Percentiles rank a stretch among this genome's conserved stretches.
Conservation (phyloP, 2,888 invertebrate species). For the Cerastis rubricosa region DNA sequence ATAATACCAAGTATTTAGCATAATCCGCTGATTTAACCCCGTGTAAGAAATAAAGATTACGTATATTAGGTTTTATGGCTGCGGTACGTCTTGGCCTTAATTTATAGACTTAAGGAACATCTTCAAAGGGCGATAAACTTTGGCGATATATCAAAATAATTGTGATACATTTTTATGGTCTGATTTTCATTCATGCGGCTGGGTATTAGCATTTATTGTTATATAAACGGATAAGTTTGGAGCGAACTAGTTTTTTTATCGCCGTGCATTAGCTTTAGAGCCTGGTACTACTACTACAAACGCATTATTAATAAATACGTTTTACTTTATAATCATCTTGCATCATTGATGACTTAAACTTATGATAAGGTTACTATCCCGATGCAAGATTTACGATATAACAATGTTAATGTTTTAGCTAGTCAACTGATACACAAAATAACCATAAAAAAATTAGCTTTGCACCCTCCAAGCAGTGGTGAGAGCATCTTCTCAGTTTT, state of each 20-base stretch:
- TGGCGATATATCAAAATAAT: conserved; percentile 63
- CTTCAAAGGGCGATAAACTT: conserved; percentile 68
- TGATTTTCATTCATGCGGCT: conserved; percentile 58
- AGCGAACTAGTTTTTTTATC: neutral
- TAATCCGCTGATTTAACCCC: conserved; percentile 82
- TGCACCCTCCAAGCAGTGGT: conserved; percentile 69
- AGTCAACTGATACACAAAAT: conserved; percentile 60
- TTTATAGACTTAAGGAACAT: conserved; percentile 70
- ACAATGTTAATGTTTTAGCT: conserved; percentile 1
- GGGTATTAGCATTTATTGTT: conserved; percentile 57
- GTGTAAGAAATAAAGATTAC: conserved; percentile 76
- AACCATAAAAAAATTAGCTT: conserved; percentile 80
- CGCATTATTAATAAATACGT: neutral
- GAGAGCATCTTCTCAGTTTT: conserved; percentile 77
- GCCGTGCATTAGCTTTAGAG: neutral
- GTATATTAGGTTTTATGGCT: conserved; percentile 70
- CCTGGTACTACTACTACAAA: neutral
- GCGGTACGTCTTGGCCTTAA: conserved; percentile 61
- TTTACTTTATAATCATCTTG: neutral
- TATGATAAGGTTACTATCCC: neutral
- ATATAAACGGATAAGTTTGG: conserved; percentile 19
- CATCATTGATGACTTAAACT: neutral
- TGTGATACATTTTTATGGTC: conserved; percentile 65
- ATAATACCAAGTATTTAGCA: conserved; percentile 87
- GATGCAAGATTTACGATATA: neutral